phyloP scores from a whole-genome alignment of 2,797 vertebrate species.

The Sphaeramia orbicularis region DNA sequence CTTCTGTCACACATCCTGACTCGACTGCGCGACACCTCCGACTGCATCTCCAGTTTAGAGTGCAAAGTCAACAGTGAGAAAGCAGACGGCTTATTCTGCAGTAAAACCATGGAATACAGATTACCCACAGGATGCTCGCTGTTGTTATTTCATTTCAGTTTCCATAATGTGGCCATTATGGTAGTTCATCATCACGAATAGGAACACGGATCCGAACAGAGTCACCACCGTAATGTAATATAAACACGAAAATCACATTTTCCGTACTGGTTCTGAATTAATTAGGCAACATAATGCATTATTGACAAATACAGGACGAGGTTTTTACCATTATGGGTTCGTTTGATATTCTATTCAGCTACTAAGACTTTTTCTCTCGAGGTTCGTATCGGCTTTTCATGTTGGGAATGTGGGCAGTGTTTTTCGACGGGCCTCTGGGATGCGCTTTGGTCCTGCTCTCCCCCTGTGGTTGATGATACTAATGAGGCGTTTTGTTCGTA shows the following conservation, averaged over 20 bases:
- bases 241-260: conserved; percentile 52
- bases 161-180: conserved; percentile 67
- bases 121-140: conserved; percentile 40
- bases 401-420: conserved; percentile 30
- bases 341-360: conserved; percentile 42
- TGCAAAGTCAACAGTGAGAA: conserved; percentile 56
- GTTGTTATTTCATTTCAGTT: conserved; percentile 60
- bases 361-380: conserved; percentile 11
- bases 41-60: conserved; percentile 57
- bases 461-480: conserved; percentile 54
- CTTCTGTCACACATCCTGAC: conserved; percentile 61
- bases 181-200: conserved; percentile 53
- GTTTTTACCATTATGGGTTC: conserved; percentile 35
- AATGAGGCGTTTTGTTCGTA: conserved; percentile 65
- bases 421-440: conserved; percentile 51
- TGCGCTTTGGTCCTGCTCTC: conserved; percentile 38
- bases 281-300: conserved; percentile 51
- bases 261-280: conserved; percentile 42
- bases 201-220: conserved; percentile 46
- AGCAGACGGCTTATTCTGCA: conserved; percentile 56
- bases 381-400: conserved; percentile 27
- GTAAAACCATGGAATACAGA: conserved; percentile 57
- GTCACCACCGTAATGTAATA: conserved; percentile 42
- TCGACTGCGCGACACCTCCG: conserved; percentile 39
- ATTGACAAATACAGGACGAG: conserved; percentile 28